Conservation (phyloP, 2,113 vertebrate species). For the Psittacula cyanocephala region DNA sequence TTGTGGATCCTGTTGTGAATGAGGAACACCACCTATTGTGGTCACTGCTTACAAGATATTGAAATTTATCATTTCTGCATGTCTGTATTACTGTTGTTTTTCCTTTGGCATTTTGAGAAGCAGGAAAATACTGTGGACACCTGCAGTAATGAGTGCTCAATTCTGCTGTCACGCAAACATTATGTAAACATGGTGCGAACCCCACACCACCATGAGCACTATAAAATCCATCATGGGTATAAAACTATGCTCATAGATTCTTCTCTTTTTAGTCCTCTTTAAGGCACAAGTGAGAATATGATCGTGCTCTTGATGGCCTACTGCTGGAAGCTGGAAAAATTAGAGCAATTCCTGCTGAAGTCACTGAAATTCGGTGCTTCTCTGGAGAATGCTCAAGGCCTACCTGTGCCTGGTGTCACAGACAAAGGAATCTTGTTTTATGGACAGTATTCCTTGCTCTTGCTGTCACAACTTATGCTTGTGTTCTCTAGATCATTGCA, state of each 20-base stretch:
- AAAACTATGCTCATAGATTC: background rate
- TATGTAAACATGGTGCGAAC: background rate
- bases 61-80: background rate
- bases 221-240: background rate
- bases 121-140: background rate
- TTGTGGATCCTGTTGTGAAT: background rate
- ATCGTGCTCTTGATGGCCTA: background rate
- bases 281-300: background rate
- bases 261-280: background rate
- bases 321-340: background rate
- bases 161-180: background rate
- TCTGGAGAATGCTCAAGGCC: background rate
- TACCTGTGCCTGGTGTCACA: background rate
- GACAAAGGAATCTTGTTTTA: background rate
- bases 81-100: background rate
- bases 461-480: background rate
- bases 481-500: slow-evolving; percentile 88
- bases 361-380: background rate
- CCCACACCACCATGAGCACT: background rate
- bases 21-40: background rate
- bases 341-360: background rate
- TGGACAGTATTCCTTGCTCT: background rate
- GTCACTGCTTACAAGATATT: background rate
- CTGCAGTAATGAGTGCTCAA: background rate
- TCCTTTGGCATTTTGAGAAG: background rate